phyloP scores from a whole-genome alignment of 1,140 invertebrate genomes.

The Spodoptera litura region DNA sequence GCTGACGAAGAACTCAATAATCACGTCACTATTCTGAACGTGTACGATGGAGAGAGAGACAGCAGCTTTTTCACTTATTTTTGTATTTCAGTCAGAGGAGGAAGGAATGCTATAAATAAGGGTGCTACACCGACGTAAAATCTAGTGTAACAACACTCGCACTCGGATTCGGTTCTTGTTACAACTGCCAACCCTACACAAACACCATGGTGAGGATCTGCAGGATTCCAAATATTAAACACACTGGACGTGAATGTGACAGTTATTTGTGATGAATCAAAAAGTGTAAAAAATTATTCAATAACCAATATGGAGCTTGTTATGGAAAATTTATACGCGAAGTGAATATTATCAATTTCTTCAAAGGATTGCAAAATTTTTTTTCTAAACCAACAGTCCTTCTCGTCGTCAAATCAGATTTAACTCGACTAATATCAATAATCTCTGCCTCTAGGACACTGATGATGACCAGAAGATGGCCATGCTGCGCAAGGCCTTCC shows the following conservation, averaged over 20 bases:
- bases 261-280: slow-evolving; percentile 47
- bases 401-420: too few species aligned
- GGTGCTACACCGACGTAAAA: slow-evolving; percentile 73
- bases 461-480: slow-evolving; percentile 94
- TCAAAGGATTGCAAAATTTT: background rate
- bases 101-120: slow-evolving; percentile 83
- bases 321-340: background rate
- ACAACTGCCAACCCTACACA: slow-evolving; percentile 71
- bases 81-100: slow-evolving; percentile 72
- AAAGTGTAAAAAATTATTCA: slow-evolving; percentile 28
- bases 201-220: slow-evolving; percentile 78
- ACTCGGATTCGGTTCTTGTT: slow-evolving; percentile 84
- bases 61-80: slow-evolving; percentile 81
- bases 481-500: slow-evolving; percentile 96
- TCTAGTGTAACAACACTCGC: slow-evolving; percentile 85
- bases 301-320: background rate
- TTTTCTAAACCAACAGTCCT: too few species aligned
- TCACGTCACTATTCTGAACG: slow-evolving; percentile 62
- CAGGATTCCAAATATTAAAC: slow-evolving; percentile 26
- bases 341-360: slow-evolving; percentile 6
- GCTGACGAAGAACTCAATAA: slow-evolving; percentile 57
- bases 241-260: slow-evolving; percentile 50
- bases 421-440: slow-evolving; percentile 34
- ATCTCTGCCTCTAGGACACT: slow-evolving; percentile 84
- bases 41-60: slow-evolving; percentile 68